Evolutionary conservation across 2,113 vertebrate genomes (phyloP).

Genomic region (human (Homo sapiens)): DNA sequence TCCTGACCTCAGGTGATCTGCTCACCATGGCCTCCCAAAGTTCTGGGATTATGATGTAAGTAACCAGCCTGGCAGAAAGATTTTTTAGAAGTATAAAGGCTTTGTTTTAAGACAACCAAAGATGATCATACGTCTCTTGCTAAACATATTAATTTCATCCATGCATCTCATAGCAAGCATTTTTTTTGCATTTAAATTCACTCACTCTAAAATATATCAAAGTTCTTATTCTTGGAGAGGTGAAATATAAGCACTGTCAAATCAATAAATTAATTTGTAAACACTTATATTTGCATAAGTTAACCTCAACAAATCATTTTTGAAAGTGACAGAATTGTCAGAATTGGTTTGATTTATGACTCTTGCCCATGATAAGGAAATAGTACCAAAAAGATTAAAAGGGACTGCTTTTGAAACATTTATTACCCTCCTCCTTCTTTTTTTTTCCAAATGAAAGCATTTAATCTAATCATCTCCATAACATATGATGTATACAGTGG

Average conservation of each 20-base stretch:
- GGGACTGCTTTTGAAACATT: conserved; percentile 55
- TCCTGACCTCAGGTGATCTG: no score
- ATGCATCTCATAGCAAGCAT: background rate
- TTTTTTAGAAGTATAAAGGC: background rate
- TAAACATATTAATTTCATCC: conserved; percentile 10
- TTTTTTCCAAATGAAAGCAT: conserved; percentile 33
- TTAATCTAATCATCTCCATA: conserved; percentile 58
- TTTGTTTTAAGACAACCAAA: background rate
- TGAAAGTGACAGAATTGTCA: conserved; percentile 57
- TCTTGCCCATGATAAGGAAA: conserved; percentile 60
- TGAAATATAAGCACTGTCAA: conserved; percentile 60
- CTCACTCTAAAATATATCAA: conserved; percentile 56
- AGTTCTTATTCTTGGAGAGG: background rate
- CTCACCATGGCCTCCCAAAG: no score
- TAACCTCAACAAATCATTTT: conserved; percentile 64
- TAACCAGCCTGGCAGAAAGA: background rate
- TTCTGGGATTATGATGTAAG: no score
- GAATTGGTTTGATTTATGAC: conserved; percentile 49
- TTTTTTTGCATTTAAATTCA: background rate
- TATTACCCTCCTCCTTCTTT: background rate
- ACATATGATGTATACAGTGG: background rate
- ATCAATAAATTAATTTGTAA: conserved; percentile 72
- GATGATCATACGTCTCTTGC: background rate
- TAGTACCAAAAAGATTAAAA: conserved; percentile 57
- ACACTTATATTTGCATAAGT: conserved; percentile 67